Conservation (phyloP, 2,797 vertebrate genomes). For the Cryptoblepharus egeriae region DNA sequence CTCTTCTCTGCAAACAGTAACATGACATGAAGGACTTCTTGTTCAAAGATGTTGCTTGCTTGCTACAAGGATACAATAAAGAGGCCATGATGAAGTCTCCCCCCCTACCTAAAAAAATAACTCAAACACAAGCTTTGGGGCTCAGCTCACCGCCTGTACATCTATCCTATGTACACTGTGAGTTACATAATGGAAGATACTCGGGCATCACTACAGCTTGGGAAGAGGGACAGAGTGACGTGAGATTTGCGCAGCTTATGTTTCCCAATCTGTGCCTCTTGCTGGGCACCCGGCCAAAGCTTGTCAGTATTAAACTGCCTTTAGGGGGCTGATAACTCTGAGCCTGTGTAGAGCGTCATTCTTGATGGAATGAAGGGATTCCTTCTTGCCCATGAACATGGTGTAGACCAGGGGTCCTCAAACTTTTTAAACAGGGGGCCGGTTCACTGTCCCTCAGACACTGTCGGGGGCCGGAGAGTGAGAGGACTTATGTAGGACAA, state of each 20-base stretch:
- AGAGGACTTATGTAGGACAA: too few relatives aligned
- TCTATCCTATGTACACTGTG: neutral
- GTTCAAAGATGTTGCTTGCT: accelerated
- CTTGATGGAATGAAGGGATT: neutral
- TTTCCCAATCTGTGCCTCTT: conserved; percentile 11
- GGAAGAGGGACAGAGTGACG: conserved; percentile 38
- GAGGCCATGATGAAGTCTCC: neutral
- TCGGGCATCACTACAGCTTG: neutral
- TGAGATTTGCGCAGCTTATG: conserved; percentile 42
- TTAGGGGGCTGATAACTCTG: neutral
- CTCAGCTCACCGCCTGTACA: conserved; percentile 12
- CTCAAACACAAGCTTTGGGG: conserved; percentile 36
- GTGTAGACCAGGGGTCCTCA: accelerated
- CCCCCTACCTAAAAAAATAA: neutral
- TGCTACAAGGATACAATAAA: neutral
- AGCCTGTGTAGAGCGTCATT: neutral
- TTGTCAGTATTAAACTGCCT: neutral
- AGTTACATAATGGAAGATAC: conserved; percentile 60
- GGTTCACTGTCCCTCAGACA: too few relatives aligned
- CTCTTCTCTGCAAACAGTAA: neutral
- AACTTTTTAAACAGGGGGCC: too few relatives aligned
- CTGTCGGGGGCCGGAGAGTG: too few relatives aligned
- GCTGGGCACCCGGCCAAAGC: conserved; percentile 35
- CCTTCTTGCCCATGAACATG: accelerated
- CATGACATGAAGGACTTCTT: neutral